Percentiles rank a stretch among this genome's conserved stretches.
Evolutionary conservation across 2,113 vertebrate genomes (phyloP).

Genomic region (Hoplias malabaricus): DNA sequence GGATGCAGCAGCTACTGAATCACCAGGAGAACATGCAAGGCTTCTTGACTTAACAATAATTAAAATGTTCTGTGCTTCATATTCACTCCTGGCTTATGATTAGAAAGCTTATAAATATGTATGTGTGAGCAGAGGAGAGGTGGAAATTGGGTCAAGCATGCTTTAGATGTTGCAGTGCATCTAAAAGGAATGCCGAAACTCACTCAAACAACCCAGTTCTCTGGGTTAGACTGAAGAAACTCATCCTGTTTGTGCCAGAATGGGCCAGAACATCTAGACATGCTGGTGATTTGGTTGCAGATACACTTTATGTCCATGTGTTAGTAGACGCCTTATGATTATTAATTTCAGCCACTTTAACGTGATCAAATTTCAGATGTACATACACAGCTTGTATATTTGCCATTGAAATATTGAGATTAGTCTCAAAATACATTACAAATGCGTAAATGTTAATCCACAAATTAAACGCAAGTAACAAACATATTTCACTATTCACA

Average conservation of each 20-base stretch:
- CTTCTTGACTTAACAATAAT: conserved; percentile 1
- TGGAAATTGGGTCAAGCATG: neutral
- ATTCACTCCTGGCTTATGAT: neutral
- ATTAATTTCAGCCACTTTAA: no score
- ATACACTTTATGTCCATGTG: no score
- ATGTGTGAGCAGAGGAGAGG: neutral
- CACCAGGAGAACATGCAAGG: neutral
- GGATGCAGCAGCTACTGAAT: neutral
- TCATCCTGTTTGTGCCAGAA: neutral
- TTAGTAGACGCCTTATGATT: no score
- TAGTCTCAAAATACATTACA: no score
- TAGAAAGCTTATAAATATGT: neutral
- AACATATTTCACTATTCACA: no score
- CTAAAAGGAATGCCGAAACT: neutral
- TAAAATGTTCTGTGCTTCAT: neutral
- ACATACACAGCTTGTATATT: no score
- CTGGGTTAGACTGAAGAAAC: neutral
- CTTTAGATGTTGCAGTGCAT: neutral
- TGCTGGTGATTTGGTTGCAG: no score
- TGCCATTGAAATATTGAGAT: no score
- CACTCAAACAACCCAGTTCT: neutral
- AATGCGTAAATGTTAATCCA: no score
- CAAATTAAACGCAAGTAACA: no score
- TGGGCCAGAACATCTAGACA: neutral
- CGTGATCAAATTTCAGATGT: no score